Evolutionary conservation across 1,140 invertebrate species (phyloP).

Genomic region (Chironomus striatipennis): DNA sequence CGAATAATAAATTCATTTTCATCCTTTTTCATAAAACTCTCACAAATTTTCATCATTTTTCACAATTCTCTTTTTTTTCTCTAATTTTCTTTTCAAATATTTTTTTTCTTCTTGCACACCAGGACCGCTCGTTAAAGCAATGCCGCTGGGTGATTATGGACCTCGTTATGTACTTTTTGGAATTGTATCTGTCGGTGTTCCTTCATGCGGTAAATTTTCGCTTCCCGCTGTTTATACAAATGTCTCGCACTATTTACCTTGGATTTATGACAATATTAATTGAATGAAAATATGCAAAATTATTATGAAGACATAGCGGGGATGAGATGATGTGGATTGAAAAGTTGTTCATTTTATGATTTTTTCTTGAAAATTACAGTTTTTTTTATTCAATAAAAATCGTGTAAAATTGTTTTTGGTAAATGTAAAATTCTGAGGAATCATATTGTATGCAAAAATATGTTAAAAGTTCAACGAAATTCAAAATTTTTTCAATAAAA

Average conservation of each 20-base stretch:
- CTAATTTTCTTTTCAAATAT: too few species aligned
- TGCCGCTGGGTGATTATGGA: neutral
- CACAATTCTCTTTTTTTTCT: neutral
- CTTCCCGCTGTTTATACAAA: constrained; percentile 41
- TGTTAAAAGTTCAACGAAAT: too few species aligned
- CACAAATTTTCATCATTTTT: neutral
- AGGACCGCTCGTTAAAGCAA: constrained; percentile 7
- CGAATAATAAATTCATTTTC: neutral
- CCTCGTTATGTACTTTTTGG: constrained; percentile 35
- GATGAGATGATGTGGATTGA: too few species aligned
- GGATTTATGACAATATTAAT: constrained; percentile 40
- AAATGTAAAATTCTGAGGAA: too few species aligned
- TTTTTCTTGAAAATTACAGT: too few species aligned
- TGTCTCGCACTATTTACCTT: constrained; percentile 38
- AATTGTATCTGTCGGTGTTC: constrained; percentile 46
- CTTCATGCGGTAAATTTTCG: constrained; percentile 38
- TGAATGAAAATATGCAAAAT: neutral
- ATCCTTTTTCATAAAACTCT: neutral
- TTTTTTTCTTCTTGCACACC: too few species aligned
- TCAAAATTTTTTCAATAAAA: too few species aligned
- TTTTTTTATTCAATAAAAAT: too few species aligned
- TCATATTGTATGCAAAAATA: too few species aligned
- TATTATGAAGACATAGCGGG: too few species aligned
- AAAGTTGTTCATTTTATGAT: too few species aligned
- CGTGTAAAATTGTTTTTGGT: too few species aligned